Base-by-base conservation (phyloP, 2,797 vertebrate species). In the Cetoscarus ocellatus region DNA sequence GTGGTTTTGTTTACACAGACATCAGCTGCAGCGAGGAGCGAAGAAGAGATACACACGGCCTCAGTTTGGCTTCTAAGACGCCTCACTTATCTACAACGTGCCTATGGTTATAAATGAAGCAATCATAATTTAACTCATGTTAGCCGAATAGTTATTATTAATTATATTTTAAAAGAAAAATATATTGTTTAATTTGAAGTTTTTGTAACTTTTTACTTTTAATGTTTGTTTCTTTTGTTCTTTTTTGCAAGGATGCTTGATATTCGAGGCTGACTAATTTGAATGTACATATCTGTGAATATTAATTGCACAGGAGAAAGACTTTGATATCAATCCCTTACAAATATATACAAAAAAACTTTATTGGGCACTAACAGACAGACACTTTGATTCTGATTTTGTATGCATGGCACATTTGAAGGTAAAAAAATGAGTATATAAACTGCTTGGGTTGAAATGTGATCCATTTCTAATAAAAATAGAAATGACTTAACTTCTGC, bases 241-340 rank as follows among this genome's bases (percentile, higher is more conserved):
- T 75, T 82, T 87, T 83, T 67, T 57, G 77, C 79, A 55, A 83
- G 77, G 85, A 84, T 81, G 86, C 88, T 85, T 86, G 85, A 88
- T 83, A 76, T 91, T 90, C 82, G 68, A 92, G 90, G 91, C 88
- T 83, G 83, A 91, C 83, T 91, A 82, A 88, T 92, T 90, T 92
- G 90, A 94, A 92, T 95, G 94, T 95, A 94, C 84, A 95, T 94
- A 95, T 88, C 84, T 94, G 90, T 95, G 91, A 93, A 94, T 95
- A 94, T 80, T 87, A 86, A 91, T 93, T 93, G 90, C 92, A 92
- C 86, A 94, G 90, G 69, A 84, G 60, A 86, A 78, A 70, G 75
- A 85, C 84, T 93, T 94, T 94, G 88, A 91, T 93, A 92, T 90
- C 82, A 86, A 80, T 79, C 88, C 89, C 84, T 70, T 79, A 54